Conservation (phyloP, 1,140 invertebrate species). For the Lithobius niger region DNA sequence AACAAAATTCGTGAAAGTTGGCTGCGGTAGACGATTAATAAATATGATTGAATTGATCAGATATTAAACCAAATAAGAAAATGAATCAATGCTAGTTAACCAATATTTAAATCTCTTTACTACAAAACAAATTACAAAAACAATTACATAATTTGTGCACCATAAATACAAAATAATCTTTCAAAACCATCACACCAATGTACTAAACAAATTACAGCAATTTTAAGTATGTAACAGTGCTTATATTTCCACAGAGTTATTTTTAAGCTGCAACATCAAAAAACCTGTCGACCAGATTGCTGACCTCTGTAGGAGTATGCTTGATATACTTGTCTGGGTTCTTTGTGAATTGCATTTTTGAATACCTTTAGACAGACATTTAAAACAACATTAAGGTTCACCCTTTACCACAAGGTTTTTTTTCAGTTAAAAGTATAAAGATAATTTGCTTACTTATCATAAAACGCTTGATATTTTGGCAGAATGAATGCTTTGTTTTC, state of each 20-base stretch:
- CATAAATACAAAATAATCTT: too few species aligned
- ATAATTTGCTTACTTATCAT: constrained; percentile 45
- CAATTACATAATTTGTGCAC: too few species aligned
- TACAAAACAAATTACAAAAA: too few species aligned
- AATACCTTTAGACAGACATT: constrained; percentile 40
- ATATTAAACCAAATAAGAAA: too few species aligned
- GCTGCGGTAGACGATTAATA: too few species aligned
- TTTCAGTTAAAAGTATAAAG: constrained; percentile 5
- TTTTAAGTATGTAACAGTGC: too few species aligned
- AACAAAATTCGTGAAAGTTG: too few species aligned
- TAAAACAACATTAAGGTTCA: background rate
- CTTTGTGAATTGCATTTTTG: constrained; percentile 66
- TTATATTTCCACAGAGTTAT: background rate
- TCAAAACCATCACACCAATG: background rate
- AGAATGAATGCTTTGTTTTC: constrained; percentile 75
- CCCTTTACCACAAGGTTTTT: background rate
- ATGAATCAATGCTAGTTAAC: too few species aligned
- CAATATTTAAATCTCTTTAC: too few species aligned
- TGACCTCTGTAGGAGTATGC: constrained; percentile 71
- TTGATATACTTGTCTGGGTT: constrained; percentile 90
- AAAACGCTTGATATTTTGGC: constrained; percentile 66
- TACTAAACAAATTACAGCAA: background rate
- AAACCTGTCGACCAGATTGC: constrained; percentile 60
- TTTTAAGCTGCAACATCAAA: constrained; percentile 53
- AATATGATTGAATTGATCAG: too few species aligned